Base-by-base conservation (phyloP, 2,888 invertebrate genomes). In the Fabriciana adippe region DNA sequence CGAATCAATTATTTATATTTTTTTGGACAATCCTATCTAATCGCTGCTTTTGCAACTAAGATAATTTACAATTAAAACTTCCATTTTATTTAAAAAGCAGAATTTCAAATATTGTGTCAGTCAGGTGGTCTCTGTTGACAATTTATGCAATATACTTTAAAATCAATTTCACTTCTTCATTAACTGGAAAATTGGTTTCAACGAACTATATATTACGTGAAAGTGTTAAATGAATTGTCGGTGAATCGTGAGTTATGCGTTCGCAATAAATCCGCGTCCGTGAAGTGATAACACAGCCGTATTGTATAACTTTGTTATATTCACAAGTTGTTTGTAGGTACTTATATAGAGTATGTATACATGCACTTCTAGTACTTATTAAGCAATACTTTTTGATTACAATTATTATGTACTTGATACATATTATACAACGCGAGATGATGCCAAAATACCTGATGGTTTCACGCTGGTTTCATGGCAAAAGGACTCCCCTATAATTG, bases 131-230 rank as follows among this genome's bases (percentile, higher is more conserved):
- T 64, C 70, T 72, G 68, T 55, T 69, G 69, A 65, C 69, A 66
- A 55, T 72, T 72, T 71, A 72, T 31, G 67, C 71, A 75, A 75
- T 71, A 64, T 60, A 68, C 72, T 76, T 78, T 73, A 72, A 69
- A 77, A 76, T 72, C 73, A 76, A 75, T 83, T 83, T 81, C 81
- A 79, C 83, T 81, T 79, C 76, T 75, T 75, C 77, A 79, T 79
- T 78, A 77, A 75, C 77, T 82, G 81, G 82, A 82, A 83, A 85
- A 85, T 83, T 77, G 80, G 80, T 85, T 87, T 79, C 84, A 80
- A 79, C 85, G 82, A 85, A 86, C 85, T 80, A 75, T 72, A 74
- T 64, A 68, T 75, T 45, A 56, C 48, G 82, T 75, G 83, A 82
- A 83, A 82, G 79, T 76, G 74, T 76, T 74, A 76, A 78, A 74